Evolutionary conservation across 2,888 invertebrate species (phyloP).

Genomic region (Dyspetes luteomarginatus): DNA sequence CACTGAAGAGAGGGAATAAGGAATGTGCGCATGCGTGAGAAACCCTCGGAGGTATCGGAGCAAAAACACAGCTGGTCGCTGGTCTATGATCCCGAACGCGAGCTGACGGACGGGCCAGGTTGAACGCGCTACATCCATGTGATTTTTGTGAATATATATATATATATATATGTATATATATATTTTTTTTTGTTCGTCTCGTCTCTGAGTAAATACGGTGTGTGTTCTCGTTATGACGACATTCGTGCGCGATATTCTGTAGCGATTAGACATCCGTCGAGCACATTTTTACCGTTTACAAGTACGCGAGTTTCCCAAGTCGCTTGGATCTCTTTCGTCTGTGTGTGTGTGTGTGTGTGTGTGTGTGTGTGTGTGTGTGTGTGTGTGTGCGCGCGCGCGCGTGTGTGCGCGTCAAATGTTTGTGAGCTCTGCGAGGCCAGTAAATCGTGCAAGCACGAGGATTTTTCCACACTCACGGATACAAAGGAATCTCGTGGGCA

Average conservation of each 20-base stretch:
- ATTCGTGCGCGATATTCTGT: conserved; percentile 7
- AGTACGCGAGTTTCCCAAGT: conserved; percentile 37
- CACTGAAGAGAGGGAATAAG: background rate
- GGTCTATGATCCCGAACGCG: conserved; percentile 76
- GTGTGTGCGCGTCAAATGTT: conserved; percentile 69
- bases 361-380: too few relatives aligned
- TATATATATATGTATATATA: too few relatives aligned
- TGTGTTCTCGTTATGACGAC: background rate
- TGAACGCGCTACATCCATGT: conserved; percentile 65
- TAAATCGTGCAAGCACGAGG: conserved; percentile 74
- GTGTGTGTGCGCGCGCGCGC: too few relatives aligned
- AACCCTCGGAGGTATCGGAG: conserved; percentile 68
- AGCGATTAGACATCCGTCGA: too few relatives aligned
- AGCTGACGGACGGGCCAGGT: conserved; percentile 69
- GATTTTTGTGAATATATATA: conserved; percentile 67
- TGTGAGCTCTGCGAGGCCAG: conserved; percentile 60
- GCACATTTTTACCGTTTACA: too few relatives aligned
- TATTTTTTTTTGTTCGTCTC: too few relatives aligned
- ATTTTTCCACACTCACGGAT: conserved; percentile 72
- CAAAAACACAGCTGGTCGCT: conserved; percentile 78
- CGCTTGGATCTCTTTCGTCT: background rate
- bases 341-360: too few relatives aligned
- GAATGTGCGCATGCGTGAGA: conserved; percentile 70
- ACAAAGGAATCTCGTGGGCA: conserved; percentile 73
- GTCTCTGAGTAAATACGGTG: too few relatives aligned